Base-by-base conservation (phyloP, 2,797 vertebrate genomes). In the Hozukius guyotensis region DNA sequence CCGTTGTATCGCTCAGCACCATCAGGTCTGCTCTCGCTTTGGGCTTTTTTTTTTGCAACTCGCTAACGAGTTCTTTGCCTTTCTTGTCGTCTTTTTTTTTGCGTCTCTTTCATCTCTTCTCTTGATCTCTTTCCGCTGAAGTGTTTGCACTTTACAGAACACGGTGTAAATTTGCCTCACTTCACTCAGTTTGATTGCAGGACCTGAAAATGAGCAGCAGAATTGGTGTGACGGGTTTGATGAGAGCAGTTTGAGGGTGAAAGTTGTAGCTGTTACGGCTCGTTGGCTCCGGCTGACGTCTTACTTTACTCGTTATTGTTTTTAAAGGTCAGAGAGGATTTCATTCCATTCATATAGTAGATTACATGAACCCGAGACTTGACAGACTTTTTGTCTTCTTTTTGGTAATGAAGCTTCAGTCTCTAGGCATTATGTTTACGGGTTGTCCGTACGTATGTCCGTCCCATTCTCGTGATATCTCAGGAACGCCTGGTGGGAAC, bases 51-150 rank as follows among this genome's bases (percentile, higher is more conserved):
- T 71, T 42, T 77, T 34, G 32, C 72, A 78, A 36, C 75, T 71
- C 53, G 3, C 80, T 83, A 84, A 89, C 71, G 66, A 89, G 68
- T 82, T 87, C 82, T 87, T 85, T 87, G 78, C 88, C 79, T 88
- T 87, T 88, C 67, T 77, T 73, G 8, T 78, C 69, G 62, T 84
- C 38, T 29, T 61, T 62, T 22, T 22, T 22, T 8, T 10, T 6
- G 66, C 53, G 13, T 56, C 38, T 77, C 80, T 89, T 82, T 88
- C 76, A 86, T 85, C 78, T 81, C 59, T 8, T 22, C 73, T 87
- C 70, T 59, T 78, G 0, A 70, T 85, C 77, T 84, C 63, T 22
- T 32, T 32, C 31, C 10, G 1, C 76, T 77, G 61, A 77, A 83
- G 86, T 81, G 71, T 87, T 83, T 84, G 77, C 70, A 62, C 80